phyloP scores from a whole-genome alignment of 2,113 vertebrate species.

The Indicator indicator region DNA sequence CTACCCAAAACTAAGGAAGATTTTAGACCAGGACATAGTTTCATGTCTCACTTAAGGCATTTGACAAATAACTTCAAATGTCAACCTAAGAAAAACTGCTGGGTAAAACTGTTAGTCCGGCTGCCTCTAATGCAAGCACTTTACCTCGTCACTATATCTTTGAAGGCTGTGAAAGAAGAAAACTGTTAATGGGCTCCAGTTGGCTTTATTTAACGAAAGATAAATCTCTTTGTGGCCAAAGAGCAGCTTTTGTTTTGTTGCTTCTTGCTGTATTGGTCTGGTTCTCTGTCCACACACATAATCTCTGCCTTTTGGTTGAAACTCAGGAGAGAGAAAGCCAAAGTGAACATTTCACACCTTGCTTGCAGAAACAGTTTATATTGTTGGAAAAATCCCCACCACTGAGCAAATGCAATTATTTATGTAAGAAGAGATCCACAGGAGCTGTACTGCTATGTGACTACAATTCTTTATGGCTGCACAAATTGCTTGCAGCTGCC shows the following conservation, averaged over 20 bases:
- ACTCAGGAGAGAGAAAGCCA: not conserved
- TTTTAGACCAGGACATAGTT: not conserved
- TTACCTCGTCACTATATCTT: not conserved
- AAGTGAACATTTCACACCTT: not conserved
- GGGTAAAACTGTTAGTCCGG: not conserved
- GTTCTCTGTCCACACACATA: not conserved
- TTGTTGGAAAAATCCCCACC: not conserved
- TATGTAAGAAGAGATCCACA: not conserved
- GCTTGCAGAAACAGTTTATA: not conserved
- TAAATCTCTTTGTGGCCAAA: not conserved
- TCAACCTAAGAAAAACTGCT: not conserved
- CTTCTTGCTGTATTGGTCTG: not conserved
- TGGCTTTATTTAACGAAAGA: not conserved
- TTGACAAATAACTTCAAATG: not conserved
- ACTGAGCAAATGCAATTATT: not conserved
- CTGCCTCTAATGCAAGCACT: not conserved
- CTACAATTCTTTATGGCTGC: not conserved
- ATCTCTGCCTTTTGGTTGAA: not conserved
- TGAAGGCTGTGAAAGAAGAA: not conserved
- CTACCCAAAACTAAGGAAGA: not conserved
- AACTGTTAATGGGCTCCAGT: not conserved
- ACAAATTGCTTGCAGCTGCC: not conserved
- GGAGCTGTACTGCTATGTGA: not conserved
- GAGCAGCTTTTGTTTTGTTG: not conserved
- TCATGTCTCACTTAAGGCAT: not conserved